Evolutionary conservation across 1,140 invertebrate species (phyloP).

Genomic region (Diabrotica virgifera): DNA sequence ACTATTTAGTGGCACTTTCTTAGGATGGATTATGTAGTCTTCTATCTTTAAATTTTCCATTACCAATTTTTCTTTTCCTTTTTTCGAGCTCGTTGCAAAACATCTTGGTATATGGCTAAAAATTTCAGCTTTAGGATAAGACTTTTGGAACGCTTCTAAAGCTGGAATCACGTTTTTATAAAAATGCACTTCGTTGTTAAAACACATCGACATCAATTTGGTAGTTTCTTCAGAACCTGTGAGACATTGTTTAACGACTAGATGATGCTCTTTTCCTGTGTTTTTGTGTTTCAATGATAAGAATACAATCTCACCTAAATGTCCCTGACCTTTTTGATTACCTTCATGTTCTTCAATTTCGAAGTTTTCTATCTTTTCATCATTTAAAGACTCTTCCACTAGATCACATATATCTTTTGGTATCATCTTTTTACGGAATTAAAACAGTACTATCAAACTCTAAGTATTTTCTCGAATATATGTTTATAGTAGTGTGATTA

Average conservation of each 20-base stretch:
- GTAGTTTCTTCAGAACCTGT: neutral
- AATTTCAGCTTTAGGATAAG: constrained; percentile 24
- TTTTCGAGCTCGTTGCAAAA: constrained; percentile 35
- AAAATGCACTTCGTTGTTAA: constrained; percentile 11
- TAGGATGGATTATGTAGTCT: too few species aligned
- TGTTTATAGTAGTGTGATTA: too few species aligned
- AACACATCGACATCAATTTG: neutral
- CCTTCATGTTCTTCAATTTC: neutral
- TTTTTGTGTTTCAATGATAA: constrained; percentile 1
- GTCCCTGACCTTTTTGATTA: constrained; percentile 13
- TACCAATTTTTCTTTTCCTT: constrained; percentile 50
- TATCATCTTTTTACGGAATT: too few species aligned
- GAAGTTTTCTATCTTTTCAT: constrained; percentile 4
- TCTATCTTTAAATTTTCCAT: constrained; percentile 37
- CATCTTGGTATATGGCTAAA: constrained; percentile 13
- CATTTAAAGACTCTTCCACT: neutral
- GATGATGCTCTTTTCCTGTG: neutral
- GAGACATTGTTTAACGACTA: constrained; percentile 2
- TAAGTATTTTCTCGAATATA: too few species aligned
- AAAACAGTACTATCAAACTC: too few species aligned
- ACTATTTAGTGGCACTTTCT: too few species aligned
- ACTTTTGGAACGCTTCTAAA: neutral
- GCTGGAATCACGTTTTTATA: neutral
- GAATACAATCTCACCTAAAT: constrained; percentile 1
- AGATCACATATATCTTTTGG: neutral